phyloP scores from a whole-genome alignment of 2,113 vertebrate genomes.

The Gymnorhina tibicen region DNA sequence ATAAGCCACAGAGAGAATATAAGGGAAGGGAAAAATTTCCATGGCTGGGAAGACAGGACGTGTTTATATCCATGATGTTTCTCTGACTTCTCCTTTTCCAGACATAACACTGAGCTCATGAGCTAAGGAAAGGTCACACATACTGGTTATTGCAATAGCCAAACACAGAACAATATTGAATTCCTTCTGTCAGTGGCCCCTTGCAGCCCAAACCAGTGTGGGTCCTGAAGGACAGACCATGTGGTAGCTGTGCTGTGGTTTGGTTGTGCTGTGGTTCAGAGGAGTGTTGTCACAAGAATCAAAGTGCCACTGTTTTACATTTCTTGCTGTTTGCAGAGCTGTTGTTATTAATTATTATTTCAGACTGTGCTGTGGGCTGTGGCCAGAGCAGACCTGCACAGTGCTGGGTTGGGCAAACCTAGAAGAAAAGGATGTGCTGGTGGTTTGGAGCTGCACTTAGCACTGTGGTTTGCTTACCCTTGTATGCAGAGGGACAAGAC shows the following conservation, averaged over 20 bases:
- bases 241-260: not conserved
- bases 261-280: not conserved
- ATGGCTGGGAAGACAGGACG: not conserved
- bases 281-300: not conserved
- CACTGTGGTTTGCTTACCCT: not conserved
- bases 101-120: not conserved
- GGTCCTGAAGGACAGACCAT: not conserved
- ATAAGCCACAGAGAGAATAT: not conserved
- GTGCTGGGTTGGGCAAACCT: not conserved
- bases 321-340: not conserved
- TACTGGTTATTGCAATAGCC: not conserved
- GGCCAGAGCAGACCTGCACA: not conserved
- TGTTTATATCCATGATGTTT: not conserved
- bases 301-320: not conserved
- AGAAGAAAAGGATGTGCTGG: not conserved
- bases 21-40: not conserved
- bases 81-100: not conserved
- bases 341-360: not conserved
- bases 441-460: not conserved
- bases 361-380: not conserved
- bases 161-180: not conserved
- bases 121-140: not conserved
- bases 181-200: not conserved
- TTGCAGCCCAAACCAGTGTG: not conserved
- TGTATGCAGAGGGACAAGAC: not conserved